A percentile compares a stretch with the other conserved stretches of the same genome.
phyloP scores from a whole-genome alignment of 2,888 invertebrate species.

The Heliconius aoede region DNA sequence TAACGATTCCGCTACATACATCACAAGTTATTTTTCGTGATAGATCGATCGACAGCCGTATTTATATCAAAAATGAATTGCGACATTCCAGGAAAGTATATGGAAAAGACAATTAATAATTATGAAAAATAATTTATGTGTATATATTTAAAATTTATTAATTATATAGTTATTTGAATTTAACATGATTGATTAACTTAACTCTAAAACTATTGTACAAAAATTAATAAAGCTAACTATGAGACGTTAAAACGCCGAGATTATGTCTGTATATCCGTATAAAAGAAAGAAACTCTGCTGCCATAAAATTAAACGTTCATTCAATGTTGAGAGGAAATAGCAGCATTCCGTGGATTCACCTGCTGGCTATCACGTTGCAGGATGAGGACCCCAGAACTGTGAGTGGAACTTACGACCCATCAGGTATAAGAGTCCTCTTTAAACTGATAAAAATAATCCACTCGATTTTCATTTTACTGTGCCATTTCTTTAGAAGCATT shows the following conservation, averaged over 20 bases:
- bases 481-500: not conserved
- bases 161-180: conserved; percentile 4
- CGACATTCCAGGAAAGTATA: not conserved
- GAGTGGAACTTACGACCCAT: too few species aligned
- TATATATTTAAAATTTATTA: not conserved
- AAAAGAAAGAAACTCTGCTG: too few species aligned
- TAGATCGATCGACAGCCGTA: not conserved
- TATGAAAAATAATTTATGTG: not conserved
- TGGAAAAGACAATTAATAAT: not conserved
- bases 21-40: conserved; percentile 40
- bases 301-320: too few species aligned
- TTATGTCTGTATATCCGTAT: too few species aligned
- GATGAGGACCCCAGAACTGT: too few species aligned
- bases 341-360: too few species aligned
- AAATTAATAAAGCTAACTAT: not conserved
- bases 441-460: not conserved
- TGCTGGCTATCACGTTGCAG: too few species aligned
- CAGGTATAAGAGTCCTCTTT: not conserved
- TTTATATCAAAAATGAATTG: not conserved
- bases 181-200: not conserved
- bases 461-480: not conserved
- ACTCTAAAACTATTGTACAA: not conserved
- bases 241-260: too few species aligned
- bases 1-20: conserved; percentile 48
- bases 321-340: too few species aligned